phyloP scores from a whole-genome alignment of 2,888 invertebrate genomes.

The Spatulosminthurus flaviceps region DNA sequence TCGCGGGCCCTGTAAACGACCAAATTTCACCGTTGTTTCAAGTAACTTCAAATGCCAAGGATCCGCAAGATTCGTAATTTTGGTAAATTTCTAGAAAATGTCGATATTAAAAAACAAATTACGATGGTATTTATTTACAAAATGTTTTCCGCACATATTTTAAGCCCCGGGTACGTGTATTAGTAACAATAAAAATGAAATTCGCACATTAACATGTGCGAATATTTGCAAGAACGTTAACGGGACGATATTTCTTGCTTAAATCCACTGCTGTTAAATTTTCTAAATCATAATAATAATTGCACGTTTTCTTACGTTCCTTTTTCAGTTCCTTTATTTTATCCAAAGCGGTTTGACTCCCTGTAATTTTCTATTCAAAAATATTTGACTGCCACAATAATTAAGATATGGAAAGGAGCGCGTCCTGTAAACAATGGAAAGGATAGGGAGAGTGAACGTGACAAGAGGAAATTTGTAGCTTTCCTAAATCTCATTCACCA shows the following conservation, averaged over 20 bases:
- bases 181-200: too few species aligned
- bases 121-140: too few species aligned
- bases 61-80: too few species aligned
- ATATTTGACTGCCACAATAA: background rate
- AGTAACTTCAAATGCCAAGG: too few species aligned
- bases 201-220: too few species aligned
- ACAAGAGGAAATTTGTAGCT: background rate
- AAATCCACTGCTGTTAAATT: background rate
- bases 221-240: background rate
- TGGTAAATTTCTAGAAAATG: too few species aligned
- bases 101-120: background rate
- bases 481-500: background rate
- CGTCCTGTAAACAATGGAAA: background rate
- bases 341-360: background rate
- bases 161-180: too few species aligned
- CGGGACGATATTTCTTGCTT: constrained; percentile 9
- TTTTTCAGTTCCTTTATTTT: background rate
- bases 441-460: background rate
- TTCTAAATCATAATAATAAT: background rate
- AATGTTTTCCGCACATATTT: too few species aligned
- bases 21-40: too few species aligned
- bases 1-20: too few species aligned
- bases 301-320: background rate
- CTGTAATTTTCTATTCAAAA: too few species aligned
- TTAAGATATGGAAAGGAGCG: too few species aligned